Percentiles rank a stretch among this genome's conserved stretches.
These are phyloP conservation scores for Epistrophe eligans DNA, from an alignment of 2,888 invertebrate genomes.

Conservation along the genomic window DNA sequence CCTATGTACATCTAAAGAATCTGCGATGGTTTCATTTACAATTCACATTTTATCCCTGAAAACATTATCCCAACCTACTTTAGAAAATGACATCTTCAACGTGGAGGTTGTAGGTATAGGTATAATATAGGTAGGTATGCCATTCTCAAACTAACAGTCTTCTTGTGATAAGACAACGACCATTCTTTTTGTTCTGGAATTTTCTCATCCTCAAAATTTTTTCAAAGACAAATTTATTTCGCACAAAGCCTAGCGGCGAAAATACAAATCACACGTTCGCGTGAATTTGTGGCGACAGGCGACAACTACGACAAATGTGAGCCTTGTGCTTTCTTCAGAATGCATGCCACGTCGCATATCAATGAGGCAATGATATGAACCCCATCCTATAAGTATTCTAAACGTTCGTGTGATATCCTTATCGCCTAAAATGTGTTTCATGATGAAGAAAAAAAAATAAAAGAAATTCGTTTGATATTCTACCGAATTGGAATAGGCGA, in stretches of 20 bases:
- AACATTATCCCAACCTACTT: background rate
- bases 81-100: slow-evolving; percentile 39
- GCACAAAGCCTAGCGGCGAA: slow-evolving; percentile 62
- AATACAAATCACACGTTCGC: slow-evolving; percentile 73
- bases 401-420: slow-evolving; percentile 65
- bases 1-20: background rate
- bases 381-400: slow-evolving; percentile 3
- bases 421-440: slow-evolving; percentile 68
- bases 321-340: slow-evolving; percentile 63
- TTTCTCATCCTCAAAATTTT: slow-evolving; percentile 31
- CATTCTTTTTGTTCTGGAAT: slow-evolving; percentile 16
- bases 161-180: slow-evolving; percentile 45
- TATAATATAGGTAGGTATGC: slow-evolving; percentile 32
- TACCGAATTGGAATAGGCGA: slow-evolving; percentile 63
- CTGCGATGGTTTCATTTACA: background rate
- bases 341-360: slow-evolving; percentile 71
- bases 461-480: slow-evolving; percentile 67
- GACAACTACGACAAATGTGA: slow-evolving; percentile 75
- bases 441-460: background rate
- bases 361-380: slow-evolving; percentile 47
- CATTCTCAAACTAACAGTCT: slow-evolving; percentile 45
- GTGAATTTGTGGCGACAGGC: slow-evolving; percentile 70
- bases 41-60: background rate
- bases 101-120: slow-evolving; percentile 34
- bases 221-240: slow-evolving; percentile 49